phyloP scores from a whole-genome alignment of 2,797 vertebrate species.

The Borostomias antarcticus region DNA sequence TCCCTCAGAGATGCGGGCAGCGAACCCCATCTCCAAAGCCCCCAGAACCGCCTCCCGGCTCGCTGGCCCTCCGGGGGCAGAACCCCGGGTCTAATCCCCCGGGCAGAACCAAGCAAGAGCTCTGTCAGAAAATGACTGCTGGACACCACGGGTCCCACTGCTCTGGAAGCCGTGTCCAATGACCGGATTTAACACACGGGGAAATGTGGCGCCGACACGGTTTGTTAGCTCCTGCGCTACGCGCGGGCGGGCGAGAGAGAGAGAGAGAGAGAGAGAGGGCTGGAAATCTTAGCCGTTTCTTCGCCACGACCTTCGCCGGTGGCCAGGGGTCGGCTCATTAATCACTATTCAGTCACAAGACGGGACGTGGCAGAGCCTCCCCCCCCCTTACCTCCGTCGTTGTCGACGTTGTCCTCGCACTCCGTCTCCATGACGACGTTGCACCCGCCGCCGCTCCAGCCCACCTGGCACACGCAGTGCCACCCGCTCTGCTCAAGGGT shows the following conservation, averaged over 20 bases:
- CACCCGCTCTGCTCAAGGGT: slow-evolving; percentile 89
- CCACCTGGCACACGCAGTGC: slow-evolving; percentile 88
- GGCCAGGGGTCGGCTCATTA: background rate
- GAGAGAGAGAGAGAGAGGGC: background rate
- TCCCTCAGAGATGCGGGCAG: slow-evolving; percentile 5
- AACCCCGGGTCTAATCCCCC: background rate
- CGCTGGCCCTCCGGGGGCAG: background rate
- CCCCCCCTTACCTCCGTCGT: slow-evolving; percentile 80
- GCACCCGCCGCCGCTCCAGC: slow-evolving; percentile 86
- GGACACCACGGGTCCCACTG: background rate
- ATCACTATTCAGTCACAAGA: slow-evolving; percentile 10
- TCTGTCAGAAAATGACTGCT: slow-evolving; percentile 7
- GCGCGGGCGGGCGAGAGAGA: background rate
- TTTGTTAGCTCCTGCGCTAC: too few relatives aligned
- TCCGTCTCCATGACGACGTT: slow-evolving; percentile 88
- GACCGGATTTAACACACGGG: background rate
- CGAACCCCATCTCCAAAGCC: background rate
- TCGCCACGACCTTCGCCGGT: background rate
- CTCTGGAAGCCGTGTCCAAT: background rate
- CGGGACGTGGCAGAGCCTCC: background rate
- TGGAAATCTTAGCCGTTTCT: background rate
- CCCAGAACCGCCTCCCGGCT: background rate
- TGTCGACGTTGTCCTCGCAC: slow-evolving; percentile 85
- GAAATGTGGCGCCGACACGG: too few relatives aligned
- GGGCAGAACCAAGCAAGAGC: background rate